These are phyloP conservation scores for Drosophila kuntzei DNA, from an alignment of 2,888 invertebrate genomes.

Conservation along the genomic window DNA sequence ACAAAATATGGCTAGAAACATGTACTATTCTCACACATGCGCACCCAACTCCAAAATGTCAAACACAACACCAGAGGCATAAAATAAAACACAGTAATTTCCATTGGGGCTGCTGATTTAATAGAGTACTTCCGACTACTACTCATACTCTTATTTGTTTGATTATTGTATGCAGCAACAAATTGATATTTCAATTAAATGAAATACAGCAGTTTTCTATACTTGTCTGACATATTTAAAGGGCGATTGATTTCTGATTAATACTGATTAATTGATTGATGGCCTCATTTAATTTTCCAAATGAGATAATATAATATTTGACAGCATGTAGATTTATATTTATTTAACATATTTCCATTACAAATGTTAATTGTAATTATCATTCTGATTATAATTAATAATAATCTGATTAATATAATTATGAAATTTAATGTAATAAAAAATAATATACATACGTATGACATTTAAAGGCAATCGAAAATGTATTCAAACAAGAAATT, in stretches of 20 bases:
- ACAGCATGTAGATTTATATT: neutral
- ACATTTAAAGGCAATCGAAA: neutral
- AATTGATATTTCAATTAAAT: conserved; percentile 48
- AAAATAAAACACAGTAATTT: conserved; percentile 31
- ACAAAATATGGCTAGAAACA: conserved; percentile 57
- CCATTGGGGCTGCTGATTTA: conserved; percentile 39
- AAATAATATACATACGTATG: too few relatives aligned
- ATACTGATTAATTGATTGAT: conserved; percentile 62
- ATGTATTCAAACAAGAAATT: neutral
- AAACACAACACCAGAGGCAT: conserved; percentile 13
- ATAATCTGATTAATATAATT: neutral
- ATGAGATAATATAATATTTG: neutral
- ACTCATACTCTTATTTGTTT: neutral
- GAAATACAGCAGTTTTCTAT: conserved; percentile 31
- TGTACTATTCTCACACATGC: conserved; percentile 51
- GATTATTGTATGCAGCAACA: conserved; percentile 12
- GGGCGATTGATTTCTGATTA: neutral
- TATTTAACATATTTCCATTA: neutral
- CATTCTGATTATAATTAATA: neutral
- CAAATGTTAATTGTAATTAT: neutral
- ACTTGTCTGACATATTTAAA: conserved; percentile 5
- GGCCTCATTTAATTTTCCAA: neutral
- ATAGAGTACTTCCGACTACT: conserved; percentile 13
- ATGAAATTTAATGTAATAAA: too few relatives aligned
- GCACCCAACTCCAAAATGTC: conserved; percentile 4